phyloP scores from a whole-genome alignment of 2,113 vertebrate genomes.

The Catharus fuscescens region DNA sequence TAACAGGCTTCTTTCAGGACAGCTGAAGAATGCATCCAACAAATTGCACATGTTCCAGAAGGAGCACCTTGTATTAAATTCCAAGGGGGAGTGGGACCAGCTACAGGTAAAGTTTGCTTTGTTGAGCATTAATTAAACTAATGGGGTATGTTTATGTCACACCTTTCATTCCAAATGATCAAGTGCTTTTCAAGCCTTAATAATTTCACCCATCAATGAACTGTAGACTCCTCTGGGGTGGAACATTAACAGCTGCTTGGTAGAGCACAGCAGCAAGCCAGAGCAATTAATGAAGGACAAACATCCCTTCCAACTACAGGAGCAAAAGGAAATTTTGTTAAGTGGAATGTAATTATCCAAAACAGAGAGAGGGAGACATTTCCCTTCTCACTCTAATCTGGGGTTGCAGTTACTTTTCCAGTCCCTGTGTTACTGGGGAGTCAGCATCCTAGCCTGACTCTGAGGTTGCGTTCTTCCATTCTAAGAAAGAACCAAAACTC shows the following conservation, averaged over 20 bases:
- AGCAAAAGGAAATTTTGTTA: constrained; percentile 45
- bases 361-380: constrained; percentile 1
- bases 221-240: constrained; percentile 59
- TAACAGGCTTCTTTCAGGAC: background rate
- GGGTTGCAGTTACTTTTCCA: background rate
- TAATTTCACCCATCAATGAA: constrained; percentile 57
- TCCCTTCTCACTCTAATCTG: background rate
- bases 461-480: background rate
- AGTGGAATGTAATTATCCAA: constrained; percentile 44
- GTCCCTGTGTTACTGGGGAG: background rate
- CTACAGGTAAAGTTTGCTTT: constrained; percentile 44
- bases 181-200: constrained; percentile 28
- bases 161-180: constrained; percentile 52
- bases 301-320: background rate
- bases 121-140: constrained; percentile 55
- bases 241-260: constrained; percentile 56
- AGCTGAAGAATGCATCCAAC: background rate
- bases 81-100: background rate
- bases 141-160: constrained; percentile 50
- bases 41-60: background rate
- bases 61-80: background rate
- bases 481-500: background rate
- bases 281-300: constrained; percentile 53
- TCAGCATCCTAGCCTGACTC: background rate
- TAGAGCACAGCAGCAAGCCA: constrained; percentile 46